Base-by-base conservation (phyloP, 2,113 vertebrate genomes). In the Semnopithecus entellus region DNA sequence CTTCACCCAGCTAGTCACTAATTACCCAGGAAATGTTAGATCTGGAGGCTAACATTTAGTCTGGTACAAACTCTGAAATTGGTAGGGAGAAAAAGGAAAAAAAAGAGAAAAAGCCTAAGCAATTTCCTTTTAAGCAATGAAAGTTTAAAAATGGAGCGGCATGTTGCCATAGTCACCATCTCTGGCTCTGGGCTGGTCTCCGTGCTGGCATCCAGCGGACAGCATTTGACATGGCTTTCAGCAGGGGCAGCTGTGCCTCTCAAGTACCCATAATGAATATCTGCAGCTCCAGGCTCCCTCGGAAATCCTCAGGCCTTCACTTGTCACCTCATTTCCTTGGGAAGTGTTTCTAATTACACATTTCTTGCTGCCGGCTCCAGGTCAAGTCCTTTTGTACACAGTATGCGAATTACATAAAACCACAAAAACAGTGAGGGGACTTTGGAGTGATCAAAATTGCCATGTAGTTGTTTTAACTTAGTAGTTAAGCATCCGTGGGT, bases 311-410 rank as follows among this genome's bases (percentile, higher is more conserved):
- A 95, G 83, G 96, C 88, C 85, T 73, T 85, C 91, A 45, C 80
- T 92, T 97, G 97, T 88, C 94, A 85, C 94, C 8, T 97, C 66
- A 96, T 97, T 96, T 96, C 92, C 88, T 95, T 75, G 81, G 95
- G 61, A 98, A 98, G 90, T 96, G 97, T 96, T 96, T 98, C 96
- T 97, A 97, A 97, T 97, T 92, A 97, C 90, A 94, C 64, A 84
- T 61, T 81, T 94, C 84, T 94, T 70, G 66, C 85, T 88, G 90
- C 80, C 68, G 13, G 92, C 85, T 95, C 92, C 92, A 91, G 92
- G 97, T 92, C 92, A 78, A 89, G 90, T 80, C 92, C 84, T 94
- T 84, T 84, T 94, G 90, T 90, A 88, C 68, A 91, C 81, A 92
- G 27, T 59, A 11, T 38, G 25, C 1, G n/a, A 85, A 96, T 82